Conservation (phyloP, 2,113 vertebrate species). For the Ivindomyrus marchei region DNA sequence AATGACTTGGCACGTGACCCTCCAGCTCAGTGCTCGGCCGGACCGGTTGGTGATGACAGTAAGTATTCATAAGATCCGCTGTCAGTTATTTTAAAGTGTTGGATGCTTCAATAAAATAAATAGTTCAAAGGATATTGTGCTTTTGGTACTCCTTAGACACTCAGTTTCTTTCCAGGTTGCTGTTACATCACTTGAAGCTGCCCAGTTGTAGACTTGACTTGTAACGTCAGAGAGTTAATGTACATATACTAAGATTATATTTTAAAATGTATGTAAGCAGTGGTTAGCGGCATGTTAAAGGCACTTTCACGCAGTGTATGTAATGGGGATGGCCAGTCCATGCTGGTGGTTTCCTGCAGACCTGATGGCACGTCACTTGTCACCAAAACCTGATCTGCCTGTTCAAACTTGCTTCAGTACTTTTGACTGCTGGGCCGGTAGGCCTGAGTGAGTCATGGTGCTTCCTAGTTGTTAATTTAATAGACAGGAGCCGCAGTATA, state of each 20-base stretch:
- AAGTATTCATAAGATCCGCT: slow-evolving; percentile 38
- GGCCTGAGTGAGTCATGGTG: neutral
- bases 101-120: neutral
- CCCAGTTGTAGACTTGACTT: neutral
- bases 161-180: neutral
- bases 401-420: slow-evolving; percentile 3
- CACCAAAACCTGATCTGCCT: slow-evolving; percentile 3
- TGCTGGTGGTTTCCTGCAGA: neutral
- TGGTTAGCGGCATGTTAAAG: neutral
- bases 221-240: too few relatives aligned
- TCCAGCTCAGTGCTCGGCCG: slow-evolving; percentile 95
- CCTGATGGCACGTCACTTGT: neutral
- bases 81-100: too few relatives aligned
- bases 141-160: neutral
- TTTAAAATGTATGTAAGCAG: neutral
- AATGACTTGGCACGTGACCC: slow-evolving; percentile 96
- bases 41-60: slow-evolving; percentile 94
- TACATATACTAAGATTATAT: neutral
- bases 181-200: neutral
- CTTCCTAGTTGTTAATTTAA: neutral
- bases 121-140: neutral
- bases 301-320: neutral
- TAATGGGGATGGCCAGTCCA: neutral
- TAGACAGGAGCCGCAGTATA: neutral
- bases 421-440: neutral